Percentiles rank a stretch among this genome's conserved stretches.
Evolutionary conservation across 2,797 vertebrate species (phyloP).

Genomic region (Euthynnus affinis): DNA sequence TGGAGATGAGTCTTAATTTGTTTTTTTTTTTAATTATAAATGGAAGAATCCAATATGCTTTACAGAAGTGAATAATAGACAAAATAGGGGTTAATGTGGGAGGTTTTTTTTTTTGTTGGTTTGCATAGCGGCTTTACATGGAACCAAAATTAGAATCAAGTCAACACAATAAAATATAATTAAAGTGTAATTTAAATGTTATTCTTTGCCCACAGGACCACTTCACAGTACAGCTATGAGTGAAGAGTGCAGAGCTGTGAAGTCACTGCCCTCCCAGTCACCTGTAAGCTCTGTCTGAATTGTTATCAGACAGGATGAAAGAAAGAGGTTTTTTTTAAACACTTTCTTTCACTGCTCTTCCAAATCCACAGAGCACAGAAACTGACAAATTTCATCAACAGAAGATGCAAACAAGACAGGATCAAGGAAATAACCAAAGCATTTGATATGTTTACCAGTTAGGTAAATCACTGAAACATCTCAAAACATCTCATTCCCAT

Average conservation of each 20-base stretch:
- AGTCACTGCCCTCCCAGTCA: neutral
- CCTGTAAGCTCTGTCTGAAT: neutral
- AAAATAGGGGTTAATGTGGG: too few relatives aligned
- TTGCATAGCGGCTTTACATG: too few relatives aligned
- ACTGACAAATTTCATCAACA: neutral
- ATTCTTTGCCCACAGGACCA: too few relatives aligned
- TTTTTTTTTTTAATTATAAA: too few relatives aligned
- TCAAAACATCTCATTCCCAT: neutral
- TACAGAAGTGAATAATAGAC: neutral
- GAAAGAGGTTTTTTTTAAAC: too few relatives aligned
- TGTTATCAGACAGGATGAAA: too few relatives aligned
- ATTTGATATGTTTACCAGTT: neutral
- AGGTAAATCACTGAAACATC: neutral
- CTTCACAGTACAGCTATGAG: neutral
- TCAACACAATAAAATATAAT: neutral
- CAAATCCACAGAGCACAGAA: neutral
- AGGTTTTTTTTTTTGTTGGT: too few relatives aligned
- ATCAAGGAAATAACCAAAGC: neutral
- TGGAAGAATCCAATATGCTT: neutral
- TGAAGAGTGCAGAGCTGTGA: too few relatives aligned
- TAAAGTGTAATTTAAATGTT: neutral
- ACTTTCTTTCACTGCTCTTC: too few relatives aligned
- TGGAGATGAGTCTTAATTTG: too few relatives aligned
- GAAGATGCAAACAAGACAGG: too few relatives aligned
- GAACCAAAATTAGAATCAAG: conserved; percentile 2